Evolutionary conservation across 1,140 invertebrate species (phyloP).

Genomic region (Episyrphus balteatus): DNA sequence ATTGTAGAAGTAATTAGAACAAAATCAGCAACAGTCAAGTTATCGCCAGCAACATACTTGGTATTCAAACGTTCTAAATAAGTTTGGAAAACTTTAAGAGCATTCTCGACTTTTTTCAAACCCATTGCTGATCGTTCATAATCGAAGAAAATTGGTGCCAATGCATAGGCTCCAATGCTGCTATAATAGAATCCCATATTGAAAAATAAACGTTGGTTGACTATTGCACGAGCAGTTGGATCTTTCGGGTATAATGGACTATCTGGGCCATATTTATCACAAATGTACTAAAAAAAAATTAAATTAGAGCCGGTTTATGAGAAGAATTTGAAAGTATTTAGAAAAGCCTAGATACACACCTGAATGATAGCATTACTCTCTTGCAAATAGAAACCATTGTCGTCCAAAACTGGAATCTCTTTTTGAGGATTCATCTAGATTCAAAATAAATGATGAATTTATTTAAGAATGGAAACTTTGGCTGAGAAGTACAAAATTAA

Average conservation of each 20-base stretch:
- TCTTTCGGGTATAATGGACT: constrained; percentile 58
- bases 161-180: constrained; percentile 43
- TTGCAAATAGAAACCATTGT: constrained; percentile 56
- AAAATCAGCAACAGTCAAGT: constrained; percentile 63
- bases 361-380: constrained; percentile 66
- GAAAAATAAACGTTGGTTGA: constrained; percentile 66
- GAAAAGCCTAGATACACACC: not conserved
- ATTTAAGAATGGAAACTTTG: too few species aligned
- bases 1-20: constrained; percentile 55
- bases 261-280: constrained; percentile 55
- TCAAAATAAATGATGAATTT: constrained; percentile 1
- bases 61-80: constrained; percentile 48
- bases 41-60: constrained; percentile 53
- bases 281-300: constrained; percentile 47
- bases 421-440: constrained; percentile 66
- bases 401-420: constrained; percentile 64
- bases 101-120: constrained; percentile 53
- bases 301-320: not conserved
- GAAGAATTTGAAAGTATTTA: not conserved
- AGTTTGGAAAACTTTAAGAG: constrained; percentile 53
- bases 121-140: constrained; percentile 52
- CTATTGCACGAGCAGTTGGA: constrained; percentile 49
- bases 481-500: constrained; percentile 1
- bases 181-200: constrained; percentile 64
- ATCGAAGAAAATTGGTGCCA: constrained; percentile 59